Evolutionary conservation across 2,113 vertebrate genomes (phyloP), one percentile per base, ranked within the genome.

Genomic region (Tylochromis polylepis): DNA sequence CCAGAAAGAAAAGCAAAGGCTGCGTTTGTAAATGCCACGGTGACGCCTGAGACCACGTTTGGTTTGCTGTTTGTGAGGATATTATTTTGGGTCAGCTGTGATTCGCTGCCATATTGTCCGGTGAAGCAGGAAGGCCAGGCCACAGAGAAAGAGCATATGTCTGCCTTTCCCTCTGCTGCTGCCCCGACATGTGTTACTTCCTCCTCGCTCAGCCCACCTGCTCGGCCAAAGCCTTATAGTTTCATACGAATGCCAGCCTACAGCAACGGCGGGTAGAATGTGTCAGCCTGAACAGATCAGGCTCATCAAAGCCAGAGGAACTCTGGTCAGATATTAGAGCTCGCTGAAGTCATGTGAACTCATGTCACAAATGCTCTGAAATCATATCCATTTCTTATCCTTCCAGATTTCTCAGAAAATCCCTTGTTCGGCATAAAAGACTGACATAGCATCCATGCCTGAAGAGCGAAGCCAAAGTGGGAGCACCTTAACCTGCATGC

Each of bases 121-220:
- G 55, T 89, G 81, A 91, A 91, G 88, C 90, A 75, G 65, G 75
- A 86, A 34, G 62, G 92, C 92, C 93, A 88, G 92, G 86, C 90
- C 91, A 87, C 89, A 89, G 84, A 95, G 92, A 89, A 41, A 88
- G 90, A 93, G 87, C 95, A 95, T 94, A 95, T 94, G 93, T 77
- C 92, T 11, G 89, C 90, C 87, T 88, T 85, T 84, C 88, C 79
- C 86, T 91, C 86, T 38, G 87, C 86, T 77, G 77, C 86, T 67
- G 75, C 84, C 78, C 84, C 90, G 90, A 93, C 94, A 91, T 88
- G 94, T 92, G 94, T 87, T 86, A 91, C 93, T 92, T 95, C 95
- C 93, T 94, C 91, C 89, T 29, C 78, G 1, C 81, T 91, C 65
- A 2, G 87, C 78, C 94, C 95, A 93, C 94, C 93, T 90, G 92